These are phyloP conservation scores for Notodonta dromedarius DNA, from an alignment of 2,888 invertebrate genomes.

Conservation along the genomic window DNA sequence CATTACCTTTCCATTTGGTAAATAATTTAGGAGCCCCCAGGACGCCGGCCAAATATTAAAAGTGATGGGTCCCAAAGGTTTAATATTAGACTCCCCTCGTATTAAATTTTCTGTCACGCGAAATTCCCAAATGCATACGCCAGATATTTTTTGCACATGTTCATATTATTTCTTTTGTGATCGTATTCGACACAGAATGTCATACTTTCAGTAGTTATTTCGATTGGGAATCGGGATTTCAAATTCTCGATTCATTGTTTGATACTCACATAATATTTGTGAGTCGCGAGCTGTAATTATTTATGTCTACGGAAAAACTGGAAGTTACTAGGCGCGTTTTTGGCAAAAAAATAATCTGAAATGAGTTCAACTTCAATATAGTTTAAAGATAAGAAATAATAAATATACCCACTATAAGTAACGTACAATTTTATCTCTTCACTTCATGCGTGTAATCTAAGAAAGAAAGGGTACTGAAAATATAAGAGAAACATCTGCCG, in stretches of 20 bases:
- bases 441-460: not conserved
- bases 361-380: no score
- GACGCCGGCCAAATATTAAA: conserved; percentile 82
- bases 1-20: conserved; percentile 84
- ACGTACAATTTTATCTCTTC: no score
- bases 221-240: conserved; percentile 58
- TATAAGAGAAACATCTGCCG: conserved; percentile 4
- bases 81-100: conserved; percentile 83
- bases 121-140: conserved; percentile 83
- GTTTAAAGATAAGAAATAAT: no score
- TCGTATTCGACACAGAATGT: conserved; percentile 81
- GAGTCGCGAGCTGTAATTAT: no score
- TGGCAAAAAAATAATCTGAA: no score
- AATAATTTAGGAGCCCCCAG: conserved; percentile 83
- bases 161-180: conserved; percentile 77
- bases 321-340: no score
- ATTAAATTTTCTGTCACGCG: conserved; percentile 84
- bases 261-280: not conserved
- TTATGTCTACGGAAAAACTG: no score
- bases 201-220: conserved; percentile 60
- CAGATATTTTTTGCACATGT: conserved; percentile 84
- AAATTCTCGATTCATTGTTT: conserved; percentile 30
- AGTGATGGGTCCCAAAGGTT: conserved; percentile 83
- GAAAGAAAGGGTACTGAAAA: not conserved
- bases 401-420: no score